Percentiles rank a stretch among this genome's conserved stretches.
phyloP scores from a whole-genome alignment of 2,888 invertebrate genomes.

The Melanostoma scalare region DNA sequence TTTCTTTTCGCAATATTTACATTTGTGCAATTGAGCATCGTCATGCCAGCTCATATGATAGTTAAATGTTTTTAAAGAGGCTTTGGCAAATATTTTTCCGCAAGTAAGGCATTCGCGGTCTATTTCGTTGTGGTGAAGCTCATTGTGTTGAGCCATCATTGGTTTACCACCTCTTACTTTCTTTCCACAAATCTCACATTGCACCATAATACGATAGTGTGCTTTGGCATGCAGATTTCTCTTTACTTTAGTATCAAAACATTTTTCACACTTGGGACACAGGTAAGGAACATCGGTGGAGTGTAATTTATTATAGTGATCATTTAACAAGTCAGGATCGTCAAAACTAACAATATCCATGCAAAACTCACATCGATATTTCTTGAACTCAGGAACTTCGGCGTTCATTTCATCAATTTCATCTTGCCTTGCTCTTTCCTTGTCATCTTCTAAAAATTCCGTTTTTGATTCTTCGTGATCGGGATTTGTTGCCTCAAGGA shows the following conservation, averaged over 20 bases:
- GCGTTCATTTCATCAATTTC: slow-evolving; percentile 33
- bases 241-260: slow-evolving; percentile 39
- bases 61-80: slow-evolving; percentile 49
- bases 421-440: neutral
- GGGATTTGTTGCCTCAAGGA: neutral
- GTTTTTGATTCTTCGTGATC: neutral
- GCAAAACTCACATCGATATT: slow-evolving; percentile 53
- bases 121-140: slow-evolving; percentile 50
- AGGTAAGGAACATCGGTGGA: slow-evolving; percentile 47
- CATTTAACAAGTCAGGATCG: slow-evolving; percentile 47
- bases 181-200: slow-evolving; percentile 53
- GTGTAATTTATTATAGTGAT: slow-evolving; percentile 52
- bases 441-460: neutral
- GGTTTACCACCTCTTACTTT: slow-evolving; percentile 56
- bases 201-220: slow-evolving; percentile 31
- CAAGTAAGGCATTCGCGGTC: slow-evolving; percentile 44
- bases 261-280: slow-evolving; percentile 54
- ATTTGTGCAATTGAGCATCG: slow-evolving; percentile 54
- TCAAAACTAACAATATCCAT: slow-evolving; percentile 59
- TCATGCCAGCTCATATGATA: slow-evolving; percentile 63
- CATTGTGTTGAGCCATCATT: slow-evolving; percentile 62
- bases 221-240: slow-evolving; percentile 51
- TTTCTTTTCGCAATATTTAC: slow-evolving; percentile 63
- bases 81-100: slow-evolving; percentile 45
- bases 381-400: slow-evolving; percentile 44